A percentile compares a stretch with the other conserved stretches of the same genome.
phyloP scores from a whole-genome alignment of 2,113 vertebrate species.

The Carlito syrichta region DNA sequence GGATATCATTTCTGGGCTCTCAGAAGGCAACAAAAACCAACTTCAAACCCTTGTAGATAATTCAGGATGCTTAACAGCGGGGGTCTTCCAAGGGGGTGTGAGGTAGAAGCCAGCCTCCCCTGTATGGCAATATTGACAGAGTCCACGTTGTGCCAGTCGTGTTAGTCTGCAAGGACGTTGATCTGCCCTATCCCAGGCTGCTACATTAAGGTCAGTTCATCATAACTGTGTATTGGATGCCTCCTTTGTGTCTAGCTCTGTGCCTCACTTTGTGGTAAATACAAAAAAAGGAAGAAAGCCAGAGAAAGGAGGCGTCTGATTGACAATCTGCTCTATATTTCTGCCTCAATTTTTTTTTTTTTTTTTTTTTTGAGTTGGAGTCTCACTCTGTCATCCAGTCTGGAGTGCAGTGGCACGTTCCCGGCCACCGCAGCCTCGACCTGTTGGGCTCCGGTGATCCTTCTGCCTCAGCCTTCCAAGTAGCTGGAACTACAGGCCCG shows the following conservation, averaged over 20 bases:
- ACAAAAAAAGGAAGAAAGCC: background rate
- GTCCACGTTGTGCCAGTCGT: background rate
- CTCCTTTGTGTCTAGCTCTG: background rate
- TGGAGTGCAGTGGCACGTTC: too few species aligned
- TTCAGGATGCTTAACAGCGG: conserved; percentile 32
- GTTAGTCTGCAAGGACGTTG: background rate
- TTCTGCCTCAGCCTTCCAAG: too few species aligned
- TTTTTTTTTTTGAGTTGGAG: too few species aligned
- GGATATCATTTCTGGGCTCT: background rate
- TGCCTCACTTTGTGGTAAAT: background rate
- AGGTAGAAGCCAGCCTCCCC: conserved; percentile 8
- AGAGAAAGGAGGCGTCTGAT: background rate
- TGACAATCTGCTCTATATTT: background rate
- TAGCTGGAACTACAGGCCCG: too few species aligned
- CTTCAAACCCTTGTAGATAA: conserved; percentile 43
- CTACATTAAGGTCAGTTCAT: background rate
- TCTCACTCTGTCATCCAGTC: too few species aligned
- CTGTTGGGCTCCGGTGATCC: too few species aligned
- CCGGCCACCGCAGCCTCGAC: too few species aligned
- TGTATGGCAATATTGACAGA: conserved; percentile 5
- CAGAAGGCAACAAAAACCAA: conserved; percentile 34
- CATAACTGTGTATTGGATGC: background rate
- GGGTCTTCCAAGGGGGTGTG: background rate
- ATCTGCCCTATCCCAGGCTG: background rate
- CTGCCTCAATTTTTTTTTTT: background rate